These are phyloP conservation scores for Alectoris magna DNA, from an alignment of 2,797 vertebrate genomes.

Conservation along the genomic window DNA sequence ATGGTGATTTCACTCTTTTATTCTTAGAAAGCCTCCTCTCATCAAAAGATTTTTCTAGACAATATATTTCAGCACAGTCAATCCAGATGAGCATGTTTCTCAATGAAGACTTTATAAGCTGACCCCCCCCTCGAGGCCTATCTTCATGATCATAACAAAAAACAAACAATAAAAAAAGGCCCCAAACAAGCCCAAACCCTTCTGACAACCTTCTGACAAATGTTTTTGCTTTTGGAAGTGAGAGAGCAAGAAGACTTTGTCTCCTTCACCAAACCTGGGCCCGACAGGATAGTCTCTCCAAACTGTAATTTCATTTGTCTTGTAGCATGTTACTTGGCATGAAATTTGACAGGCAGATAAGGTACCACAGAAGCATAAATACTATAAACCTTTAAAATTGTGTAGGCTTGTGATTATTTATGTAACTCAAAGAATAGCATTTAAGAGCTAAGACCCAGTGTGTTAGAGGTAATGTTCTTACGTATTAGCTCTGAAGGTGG, in stretches of 20 bases:
- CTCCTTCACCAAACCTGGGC: fast-evolving
- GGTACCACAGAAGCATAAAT: background rate
- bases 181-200: background rate
- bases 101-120: background rate
- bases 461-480: background rate
- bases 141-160: background rate
- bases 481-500: conserved; percentile 64
- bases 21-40: fast-evolving
- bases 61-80: background rate
- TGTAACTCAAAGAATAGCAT: background rate
- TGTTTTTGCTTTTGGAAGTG: fast-evolving
- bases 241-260: background rate
- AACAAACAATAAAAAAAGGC: background rate
- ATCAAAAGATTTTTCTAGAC: background rate
- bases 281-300: background rate
- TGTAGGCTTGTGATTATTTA: background rate
- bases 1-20: background rate
- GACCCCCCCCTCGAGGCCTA: no score
- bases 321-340: background rate
- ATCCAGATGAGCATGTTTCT: background rate
- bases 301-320: background rate
- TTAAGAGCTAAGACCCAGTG: background rate
- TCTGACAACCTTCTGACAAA: background rate
- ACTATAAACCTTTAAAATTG: background rate
- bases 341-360: background rate